phyloP scores from a whole-genome alignment of 2,113 vertebrate genomes.

The Corythaixoides concolor region DNA sequence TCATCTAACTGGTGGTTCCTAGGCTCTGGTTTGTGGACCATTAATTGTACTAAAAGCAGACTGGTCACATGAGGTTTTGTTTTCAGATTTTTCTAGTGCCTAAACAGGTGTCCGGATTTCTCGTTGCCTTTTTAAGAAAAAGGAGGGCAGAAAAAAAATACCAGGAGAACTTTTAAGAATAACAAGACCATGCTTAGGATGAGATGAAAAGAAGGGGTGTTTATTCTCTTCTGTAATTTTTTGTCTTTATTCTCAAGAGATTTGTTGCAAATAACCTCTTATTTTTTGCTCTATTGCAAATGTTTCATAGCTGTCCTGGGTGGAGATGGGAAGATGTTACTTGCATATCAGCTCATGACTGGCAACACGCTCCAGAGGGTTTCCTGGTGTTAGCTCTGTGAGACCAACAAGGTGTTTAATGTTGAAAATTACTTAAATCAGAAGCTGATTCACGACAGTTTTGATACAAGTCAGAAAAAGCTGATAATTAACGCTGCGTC shows the following conservation, averaged over 20 bases:
- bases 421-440: background rate
- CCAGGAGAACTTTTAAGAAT: background rate
- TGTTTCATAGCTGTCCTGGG: background rate
- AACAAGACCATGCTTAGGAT: background rate
- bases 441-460: background rate
- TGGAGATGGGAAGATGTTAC: background rate
- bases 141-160: background rate
- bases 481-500: background rate
- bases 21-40: background rate
- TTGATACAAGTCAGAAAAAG: background rate
- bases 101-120: background rate
- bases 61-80: background rate
- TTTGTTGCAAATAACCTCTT: background rate
- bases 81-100: background rate
- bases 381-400: background rate
- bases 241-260: background rate
- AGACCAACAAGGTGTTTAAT: background rate
- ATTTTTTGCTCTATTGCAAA: background rate
- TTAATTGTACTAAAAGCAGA: background rate
- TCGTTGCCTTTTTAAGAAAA: background rate
- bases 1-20: background rate
- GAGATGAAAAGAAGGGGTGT: background rate
- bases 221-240: background rate
- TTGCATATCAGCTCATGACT: background rate
- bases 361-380: background rate